phyloP scores from a whole-genome alignment of 2,113 vertebrate genomes.

The Grallaria varia region DNA sequence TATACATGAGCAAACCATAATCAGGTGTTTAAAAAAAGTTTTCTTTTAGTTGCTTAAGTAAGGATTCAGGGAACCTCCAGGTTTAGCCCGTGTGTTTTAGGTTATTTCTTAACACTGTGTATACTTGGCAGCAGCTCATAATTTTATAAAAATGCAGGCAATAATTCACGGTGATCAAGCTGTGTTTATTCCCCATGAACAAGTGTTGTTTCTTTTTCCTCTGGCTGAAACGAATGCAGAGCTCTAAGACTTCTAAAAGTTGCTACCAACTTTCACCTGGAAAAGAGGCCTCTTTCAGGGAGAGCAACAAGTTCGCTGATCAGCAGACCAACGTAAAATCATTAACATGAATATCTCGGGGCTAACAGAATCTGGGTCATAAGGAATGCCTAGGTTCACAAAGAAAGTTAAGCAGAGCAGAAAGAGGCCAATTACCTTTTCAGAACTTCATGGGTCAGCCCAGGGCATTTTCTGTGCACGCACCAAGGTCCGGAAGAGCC shows the following conservation, averaged over 20 bases:
- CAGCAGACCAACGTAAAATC: background rate
- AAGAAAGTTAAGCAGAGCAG: constrained; percentile 43
- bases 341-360: background rate
- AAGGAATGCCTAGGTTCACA: background rate
- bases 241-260: constrained; percentile 1
- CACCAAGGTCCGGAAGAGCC: background rate
- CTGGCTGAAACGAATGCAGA: constrained; percentile 1
- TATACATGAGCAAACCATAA: background rate
- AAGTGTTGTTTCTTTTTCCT: constrained; percentile 9
- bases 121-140: constrained; percentile 21
- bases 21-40: background rate
- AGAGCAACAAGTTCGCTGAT: background rate
- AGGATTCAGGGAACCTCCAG: background rate
- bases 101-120: constrained; percentile 7
- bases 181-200: background rate
- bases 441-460: background rate
- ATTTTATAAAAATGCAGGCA: constrained; percentile 33
- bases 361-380: background rate
- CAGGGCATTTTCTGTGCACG: background rate
- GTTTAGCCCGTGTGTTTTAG: background rate
- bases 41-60: background rate
- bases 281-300: background rate
- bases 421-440: constrained; percentile 41
- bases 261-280: constrained; percentile 45
- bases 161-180: background rate